These are phyloP conservation scores for Pemphigus obesinymphae DNA, from an alignment of 1,140 invertebrate genomes.

Conservation along the genomic window DNA sequence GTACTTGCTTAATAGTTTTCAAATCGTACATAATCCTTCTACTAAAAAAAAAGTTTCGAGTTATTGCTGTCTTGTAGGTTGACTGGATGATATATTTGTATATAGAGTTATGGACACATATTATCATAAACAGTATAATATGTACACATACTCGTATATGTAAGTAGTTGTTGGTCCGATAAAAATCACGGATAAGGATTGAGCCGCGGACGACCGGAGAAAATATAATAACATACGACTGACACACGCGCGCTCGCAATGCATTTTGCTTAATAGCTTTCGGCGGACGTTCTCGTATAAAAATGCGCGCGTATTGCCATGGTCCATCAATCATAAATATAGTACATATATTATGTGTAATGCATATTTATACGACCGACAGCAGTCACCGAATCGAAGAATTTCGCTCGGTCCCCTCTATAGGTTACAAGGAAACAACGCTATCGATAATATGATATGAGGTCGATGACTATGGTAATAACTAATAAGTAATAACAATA, in stretches of 20 bases:
- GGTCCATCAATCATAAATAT: neutral
- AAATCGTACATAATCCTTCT: too few relatives aligned
- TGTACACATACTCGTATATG: too few relatives aligned
- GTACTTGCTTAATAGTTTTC: too few relatives aligned
- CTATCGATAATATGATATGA: too few relatives aligned
- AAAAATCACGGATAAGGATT: neutral
- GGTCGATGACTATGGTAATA: too few relatives aligned
- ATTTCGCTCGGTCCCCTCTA: neutral
- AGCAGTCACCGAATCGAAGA: neutral
- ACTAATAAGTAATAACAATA: too few relatives aligned
- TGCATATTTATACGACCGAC: neutral
- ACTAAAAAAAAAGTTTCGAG: too few relatives aligned
- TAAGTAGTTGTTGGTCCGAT: neutral
- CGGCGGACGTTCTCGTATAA: neutral
- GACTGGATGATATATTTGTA: too few relatives aligned
- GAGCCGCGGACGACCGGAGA: neutral
- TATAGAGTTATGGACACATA: too few relatives aligned
- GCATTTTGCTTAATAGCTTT: constrained; percentile 13
- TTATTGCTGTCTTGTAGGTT: too few relatives aligned
- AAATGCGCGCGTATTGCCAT: neutral
- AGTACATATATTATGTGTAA: neutral
- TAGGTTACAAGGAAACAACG: too few relatives aligned
- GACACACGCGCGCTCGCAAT: neutral
- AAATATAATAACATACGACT: neutral
- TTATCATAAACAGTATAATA: too few relatives aligned